Base-by-base conservation (phyloP, 2,888 invertebrate species). In the Leptopilina syphax region DNA sequence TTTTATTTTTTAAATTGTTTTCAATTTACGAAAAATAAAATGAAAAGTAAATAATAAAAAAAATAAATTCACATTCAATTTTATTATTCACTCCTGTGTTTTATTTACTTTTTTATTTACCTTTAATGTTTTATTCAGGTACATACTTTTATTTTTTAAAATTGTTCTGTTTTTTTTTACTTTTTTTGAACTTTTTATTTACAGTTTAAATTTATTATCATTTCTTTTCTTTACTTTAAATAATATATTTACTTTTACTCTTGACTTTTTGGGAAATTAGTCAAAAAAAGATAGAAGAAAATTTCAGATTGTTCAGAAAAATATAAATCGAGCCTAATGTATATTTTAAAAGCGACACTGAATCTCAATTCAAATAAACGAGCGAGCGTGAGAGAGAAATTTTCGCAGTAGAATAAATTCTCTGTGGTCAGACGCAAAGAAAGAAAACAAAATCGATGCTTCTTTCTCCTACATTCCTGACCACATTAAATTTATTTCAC, bases 361-460 rank as follows among this genome's bases (percentile, higher is more conserved):
- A 73, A 73, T 73, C 70, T 73, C 54, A 73, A 54, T 54, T 57
- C 34, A 57, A 9, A 65, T 8, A 13, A 50, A 50, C 50, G 27
- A 54, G 34, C 9, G 50, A 50, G 50, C 9, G 12, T 9, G 27
- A n/a, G 34, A 13, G 70, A 34, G 57, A 54, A 73, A 27, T 34
- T 73, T 57, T 73, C 70, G 57, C 54, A 73, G 70, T 73, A 73
- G 70, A 73, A 73, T 73, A 73, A 73, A 73, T 73, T 73, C n/a
- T 34, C 27, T 34, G 54, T 73, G 70, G 70, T 73, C 57, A 54
- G 70, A 50, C 57, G n/a, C 57, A 73, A 54, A 73, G 54, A 73
- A 73, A 73, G 57, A 73, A 73, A 73, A 54, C 70, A 57, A 73
- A 73, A 73, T 73, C 70, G 34, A 73, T 54, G 57, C 57, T 54